Conservation (phyloP, 1,140 invertebrate genomes). For the Drosophila ananassae region DNA sequence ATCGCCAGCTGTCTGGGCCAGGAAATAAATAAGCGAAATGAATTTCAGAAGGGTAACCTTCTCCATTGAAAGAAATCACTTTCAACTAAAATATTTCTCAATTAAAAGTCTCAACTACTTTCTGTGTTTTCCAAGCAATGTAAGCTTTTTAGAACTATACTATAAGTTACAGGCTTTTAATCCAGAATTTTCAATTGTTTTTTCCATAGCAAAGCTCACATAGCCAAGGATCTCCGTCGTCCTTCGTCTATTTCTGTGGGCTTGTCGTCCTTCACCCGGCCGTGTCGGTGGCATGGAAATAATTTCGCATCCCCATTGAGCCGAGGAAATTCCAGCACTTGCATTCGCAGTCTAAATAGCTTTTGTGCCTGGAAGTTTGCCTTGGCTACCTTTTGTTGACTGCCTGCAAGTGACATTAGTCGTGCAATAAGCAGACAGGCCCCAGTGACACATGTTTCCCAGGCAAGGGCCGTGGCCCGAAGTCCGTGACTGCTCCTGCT, state of each 20-base stretch:
- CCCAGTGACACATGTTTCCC: slow-evolving; percentile 78
- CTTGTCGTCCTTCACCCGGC: slow-evolving; percentile 51
- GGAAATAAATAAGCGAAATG: too few species aligned
- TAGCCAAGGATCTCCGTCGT: background rate
- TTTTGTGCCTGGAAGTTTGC: slow-evolving; percentile 70
- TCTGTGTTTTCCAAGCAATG: background rate
- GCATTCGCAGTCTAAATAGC: slow-evolving; percentile 68
- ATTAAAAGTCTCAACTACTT: background rate
- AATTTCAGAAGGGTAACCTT: too few species aligned
- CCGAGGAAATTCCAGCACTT: slow-evolving; percentile 59
- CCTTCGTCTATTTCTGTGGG: slow-evolving; percentile 8
- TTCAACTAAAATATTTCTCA: background rate
- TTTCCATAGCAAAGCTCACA: background rate
- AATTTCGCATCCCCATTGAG: slow-evolving; percentile 68
- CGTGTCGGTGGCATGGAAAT: slow-evolving; percentile 58
- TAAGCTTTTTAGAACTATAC: background rate
- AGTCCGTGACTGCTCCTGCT: slow-evolving; percentile 41
- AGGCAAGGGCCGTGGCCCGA: slow-evolving; percentile 47
- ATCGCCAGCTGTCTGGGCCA: slow-evolving; percentile 4
- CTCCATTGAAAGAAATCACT: too few species aligned
- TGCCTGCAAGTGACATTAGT: slow-evolving; percentile 78
- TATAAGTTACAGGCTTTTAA: background rate
- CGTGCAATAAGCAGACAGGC: slow-evolving; percentile 80
- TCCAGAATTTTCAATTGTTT: slow-evolving; percentile 1
- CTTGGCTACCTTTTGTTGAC: slow-evolving; percentile 73